phyloP scores from a whole-genome alignment of 2,888 invertebrate species.

The Lampropteryx suffumata region DNA sequence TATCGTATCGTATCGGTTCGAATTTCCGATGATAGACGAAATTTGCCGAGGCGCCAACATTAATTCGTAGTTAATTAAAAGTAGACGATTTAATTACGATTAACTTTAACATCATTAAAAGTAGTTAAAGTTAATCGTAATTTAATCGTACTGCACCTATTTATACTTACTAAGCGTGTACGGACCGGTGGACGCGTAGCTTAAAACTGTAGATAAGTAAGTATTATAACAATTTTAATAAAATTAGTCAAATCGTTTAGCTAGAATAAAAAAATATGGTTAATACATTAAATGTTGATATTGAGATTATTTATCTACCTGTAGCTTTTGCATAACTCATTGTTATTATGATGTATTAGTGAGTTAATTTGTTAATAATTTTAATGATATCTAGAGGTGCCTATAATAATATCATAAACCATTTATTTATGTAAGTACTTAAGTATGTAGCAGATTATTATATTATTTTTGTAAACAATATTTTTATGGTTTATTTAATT shows the following conservation, averaged over 20 bases:
- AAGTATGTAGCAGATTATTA: not conserved
- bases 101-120: too few species aligned
- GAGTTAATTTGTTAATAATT: not conserved
- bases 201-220: not conserved
- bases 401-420: too few species aligned
- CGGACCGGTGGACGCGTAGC: not conserved
- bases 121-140: too few species aligned
- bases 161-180: too few species aligned
- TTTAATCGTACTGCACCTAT: too few species aligned
- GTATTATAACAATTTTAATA: not conserved
- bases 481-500: conserved; percentile 1
- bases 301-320: conserved; percentile 29
- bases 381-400: too few species aligned
- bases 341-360: conserved; percentile 10
- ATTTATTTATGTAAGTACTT: too few species aligned
- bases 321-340: conserved; percentile 36
- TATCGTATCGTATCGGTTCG: too few species aligned
- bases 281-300: conserved; percentile 16
- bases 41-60: too few species aligned
- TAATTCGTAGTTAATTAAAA: too few species aligned
- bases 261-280: conserved; percentile 1
- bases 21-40: too few species aligned
- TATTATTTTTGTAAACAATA: conserved; percentile 8
- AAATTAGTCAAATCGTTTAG: conserved; percentile 1
- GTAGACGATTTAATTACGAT: too few species aligned